These are phyloP conservation scores for Formica aserva DNA, from an alignment of 2,888 invertebrate genomes.

Conservation along the genomic window DNA sequence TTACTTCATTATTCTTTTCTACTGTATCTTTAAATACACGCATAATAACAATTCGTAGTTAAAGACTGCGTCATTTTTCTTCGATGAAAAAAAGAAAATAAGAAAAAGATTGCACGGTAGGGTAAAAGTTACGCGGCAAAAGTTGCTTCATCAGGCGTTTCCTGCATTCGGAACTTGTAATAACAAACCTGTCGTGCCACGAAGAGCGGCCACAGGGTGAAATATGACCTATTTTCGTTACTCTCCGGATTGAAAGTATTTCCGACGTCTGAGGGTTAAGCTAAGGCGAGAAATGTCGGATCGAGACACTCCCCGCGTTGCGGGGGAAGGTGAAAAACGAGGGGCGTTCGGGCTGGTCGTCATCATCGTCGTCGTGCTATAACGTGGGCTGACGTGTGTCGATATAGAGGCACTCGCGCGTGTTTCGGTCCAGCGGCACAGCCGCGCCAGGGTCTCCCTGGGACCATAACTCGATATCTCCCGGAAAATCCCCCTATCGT, in stretches of 20 bases:
- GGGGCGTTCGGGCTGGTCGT: constrained; percentile 11
- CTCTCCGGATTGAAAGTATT: constrained; percentile 54
- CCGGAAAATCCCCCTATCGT: constrained; percentile 44
- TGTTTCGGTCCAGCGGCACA: constrained; percentile 45
- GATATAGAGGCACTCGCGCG: constrained; percentile 43
- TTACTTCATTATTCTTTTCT: background rate
- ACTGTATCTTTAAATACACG: background rate
- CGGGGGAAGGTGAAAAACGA: constrained; percentile 34
- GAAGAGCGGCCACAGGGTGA: constrained; percentile 6
- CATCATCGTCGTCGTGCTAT: constrained; percentile 24
- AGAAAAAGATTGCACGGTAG: background rate
- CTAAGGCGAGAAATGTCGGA: constrained; percentile 51
- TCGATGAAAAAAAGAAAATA: background rate
- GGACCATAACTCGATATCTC: constrained; percentile 52
- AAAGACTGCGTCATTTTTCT: constrained; percentile 11
- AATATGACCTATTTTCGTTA: constrained; percentile 55
- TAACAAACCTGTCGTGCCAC: constrained; percentile 43
- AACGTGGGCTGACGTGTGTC: constrained; percentile 42
- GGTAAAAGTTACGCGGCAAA: constrained; percentile 32
- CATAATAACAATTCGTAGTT: background rate
- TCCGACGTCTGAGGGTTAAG: constrained; percentile 52
- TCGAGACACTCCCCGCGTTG: constrained; percentile 30
- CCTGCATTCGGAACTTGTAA: constrained; percentile 52
- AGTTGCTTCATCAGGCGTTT: constrained; percentile 53
- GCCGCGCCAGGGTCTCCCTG: constrained; percentile 23